Conservation (phyloP, 2,888 invertebrate genomes). For the Papilio elwesi region DNA sequence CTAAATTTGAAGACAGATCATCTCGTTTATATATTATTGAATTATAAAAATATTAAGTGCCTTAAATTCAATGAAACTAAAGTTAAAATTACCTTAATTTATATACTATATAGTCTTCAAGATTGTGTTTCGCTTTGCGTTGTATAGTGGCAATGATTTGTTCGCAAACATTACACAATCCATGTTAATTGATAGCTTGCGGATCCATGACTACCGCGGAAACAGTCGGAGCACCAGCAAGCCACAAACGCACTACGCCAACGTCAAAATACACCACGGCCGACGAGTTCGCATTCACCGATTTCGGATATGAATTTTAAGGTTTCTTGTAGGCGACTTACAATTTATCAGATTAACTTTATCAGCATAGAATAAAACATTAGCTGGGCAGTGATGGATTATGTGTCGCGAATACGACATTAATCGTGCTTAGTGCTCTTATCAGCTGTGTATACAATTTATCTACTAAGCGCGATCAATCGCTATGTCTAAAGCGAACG, state of each 20-base stretch:
- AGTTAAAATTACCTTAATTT: neutral
- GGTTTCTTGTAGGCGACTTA: too few relatives aligned
- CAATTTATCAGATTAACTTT: constrained; percentile 15
- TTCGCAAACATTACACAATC: constrained; percentile 28
- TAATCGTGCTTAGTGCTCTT: neutral
- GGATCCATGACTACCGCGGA: constrained; percentile 28
- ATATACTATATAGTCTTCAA: neutral
- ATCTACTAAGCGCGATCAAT: constrained; percentile 20
- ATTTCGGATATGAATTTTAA: neutral
- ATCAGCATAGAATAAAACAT: constrained; percentile 15
- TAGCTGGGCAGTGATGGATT: constrained; percentile 38
- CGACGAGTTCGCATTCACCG: constrained; percentile 17
- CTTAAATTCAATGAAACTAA: neutral
- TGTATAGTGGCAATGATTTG: constrained; percentile 17
- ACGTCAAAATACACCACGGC: constrained; percentile 1
- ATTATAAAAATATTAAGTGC: neutral
- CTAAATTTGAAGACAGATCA: too few relatives aligned
- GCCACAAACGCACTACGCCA: neutral
- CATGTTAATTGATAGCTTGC: constrained; percentile 30
- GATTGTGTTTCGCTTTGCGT: constrained; percentile 2
- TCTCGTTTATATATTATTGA: too few relatives aligned
- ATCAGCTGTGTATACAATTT: constrained; percentile 25
- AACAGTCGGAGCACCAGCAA: constrained; percentile 2
- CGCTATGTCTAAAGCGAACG: neutral
- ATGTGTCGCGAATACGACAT: constrained; percentile 13